phyloP scores from a whole-genome alignment of 1,140 invertebrate genomes.

The Eumaeus atala region DNA sequence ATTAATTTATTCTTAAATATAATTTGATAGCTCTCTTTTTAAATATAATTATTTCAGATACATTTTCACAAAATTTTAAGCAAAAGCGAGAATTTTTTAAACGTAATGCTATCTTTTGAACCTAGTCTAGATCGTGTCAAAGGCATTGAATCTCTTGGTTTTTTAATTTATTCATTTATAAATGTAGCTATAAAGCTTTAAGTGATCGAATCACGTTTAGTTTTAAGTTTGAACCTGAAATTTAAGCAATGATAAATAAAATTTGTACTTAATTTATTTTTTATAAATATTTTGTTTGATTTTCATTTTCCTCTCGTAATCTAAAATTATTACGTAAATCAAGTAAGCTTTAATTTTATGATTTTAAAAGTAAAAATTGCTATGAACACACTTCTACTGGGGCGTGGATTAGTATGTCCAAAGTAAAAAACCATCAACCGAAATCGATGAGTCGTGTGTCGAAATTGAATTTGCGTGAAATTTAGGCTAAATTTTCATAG shows the following conservation, averaged over 20 bases:
- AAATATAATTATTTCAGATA: slow-evolving; percentile 2
- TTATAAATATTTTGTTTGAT: slow-evolving; percentile 23
- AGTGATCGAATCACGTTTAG: slow-evolving; percentile 57
- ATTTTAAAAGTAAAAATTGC: too few species aligned
- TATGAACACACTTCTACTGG: too few species aligned
- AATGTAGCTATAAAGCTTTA: slow-evolving; percentile 53
- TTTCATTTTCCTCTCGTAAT: background rate
- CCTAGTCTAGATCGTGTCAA: slow-evolving; percentile 63
- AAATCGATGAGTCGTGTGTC: too few species aligned
- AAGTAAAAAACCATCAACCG: too few species aligned
- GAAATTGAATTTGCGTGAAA: too few species aligned
- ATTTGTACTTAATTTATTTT: slow-evolving; percentile 41
- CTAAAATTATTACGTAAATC: too few species aligned
- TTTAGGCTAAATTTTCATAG: too few species aligned
- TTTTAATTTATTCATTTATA: slow-evolving; percentile 37
- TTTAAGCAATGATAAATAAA: slow-evolving; percentile 27
- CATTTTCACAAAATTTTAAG: background rate
- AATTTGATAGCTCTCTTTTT: slow-evolving; percentile 40
- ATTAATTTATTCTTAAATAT: slow-evolving; percentile 34
- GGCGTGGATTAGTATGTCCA: too few species aligned
- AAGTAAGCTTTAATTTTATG: too few species aligned
- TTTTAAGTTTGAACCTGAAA: slow-evolving; percentile 27
- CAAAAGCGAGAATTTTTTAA: slow-evolving; percentile 6
- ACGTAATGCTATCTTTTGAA: slow-evolving; percentile 23
- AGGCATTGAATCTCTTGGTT: slow-evolving; percentile 58